Base-by-base conservation (phyloP, 2,888 invertebrate genomes). In the Drosophila phalerata region DNA sequence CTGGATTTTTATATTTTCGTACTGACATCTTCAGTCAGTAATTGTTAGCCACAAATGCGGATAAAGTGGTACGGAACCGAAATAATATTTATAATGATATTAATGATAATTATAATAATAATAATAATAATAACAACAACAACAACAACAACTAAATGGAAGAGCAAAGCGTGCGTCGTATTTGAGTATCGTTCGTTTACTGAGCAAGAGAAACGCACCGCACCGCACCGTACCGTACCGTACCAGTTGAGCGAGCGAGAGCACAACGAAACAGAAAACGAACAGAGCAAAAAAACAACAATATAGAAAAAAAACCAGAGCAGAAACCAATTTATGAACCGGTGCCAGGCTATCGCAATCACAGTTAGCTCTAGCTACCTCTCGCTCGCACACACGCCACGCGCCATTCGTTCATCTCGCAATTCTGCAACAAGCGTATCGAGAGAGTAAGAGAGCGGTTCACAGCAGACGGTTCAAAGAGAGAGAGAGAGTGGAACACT, bases 251-350 rank as follows among this genome's bases (percentile, higher is more conserved):
- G 62, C 30, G 28, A 47, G 43, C 45, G 48, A 57, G 43, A 32
- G 25, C 13, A 22, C n/a, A 5, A 30, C 17, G 42, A 28, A 15
- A n/a, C 15, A 6, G 22, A 34, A n/a, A 22, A 25, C 28, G 13
- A 25, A 55, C 6, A 53, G n/a, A n/a, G n/a, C 19, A 5, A 65
- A 75, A 13, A 34, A 34, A 30, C 2, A 15, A 17, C 30, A 32
- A 49, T 19, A 30, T 10, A 1, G 37, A 55, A 52, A 47, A 13
- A 66, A 75, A 80, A 76, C 77, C 78, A 81, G 78, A 61, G 72
- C 67, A 81, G 79, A 79, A 81, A 79, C 82, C 82, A 78, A 74
- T 72, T 79, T 74, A 57, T 74, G 79, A 79, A 81, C 79, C 79
- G 69, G 70, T 81, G 69, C 77, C 77, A 73, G 51, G 52, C 64